Conservation (phyloP, 1,140 invertebrate genomes). For the Drosophila melanogaster region DNA sequence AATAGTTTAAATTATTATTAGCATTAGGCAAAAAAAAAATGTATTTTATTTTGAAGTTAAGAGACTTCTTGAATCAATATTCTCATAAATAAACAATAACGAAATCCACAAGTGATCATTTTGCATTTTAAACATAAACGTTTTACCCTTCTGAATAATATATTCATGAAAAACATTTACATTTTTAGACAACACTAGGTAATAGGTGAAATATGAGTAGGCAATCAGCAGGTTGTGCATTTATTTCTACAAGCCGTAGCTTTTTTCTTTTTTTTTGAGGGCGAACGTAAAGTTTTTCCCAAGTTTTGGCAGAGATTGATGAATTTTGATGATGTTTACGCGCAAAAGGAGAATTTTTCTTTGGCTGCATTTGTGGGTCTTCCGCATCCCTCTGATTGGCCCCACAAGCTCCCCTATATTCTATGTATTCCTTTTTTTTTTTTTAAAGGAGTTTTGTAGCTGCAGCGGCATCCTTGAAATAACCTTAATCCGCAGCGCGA, state of each 20-base stretch:
- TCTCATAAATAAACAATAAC: too few relatives aligned
- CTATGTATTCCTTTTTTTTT: background rate
- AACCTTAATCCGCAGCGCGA: constrained; percentile 81
- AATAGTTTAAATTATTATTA: background rate
- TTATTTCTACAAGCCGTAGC: background rate
- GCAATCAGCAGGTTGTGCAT: constrained; percentile 4
- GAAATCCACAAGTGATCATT: too few relatives aligned
- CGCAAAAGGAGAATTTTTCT: constrained; percentile 73
- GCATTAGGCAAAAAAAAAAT: too few relatives aligned
- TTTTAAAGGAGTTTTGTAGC: constrained; percentile 26
- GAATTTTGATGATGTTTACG: constrained; percentile 84
- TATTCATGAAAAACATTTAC: background rate
- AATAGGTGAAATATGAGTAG: background rate
- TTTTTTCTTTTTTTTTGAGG: background rate
- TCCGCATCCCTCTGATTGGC: background rate
- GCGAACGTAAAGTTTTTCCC: constrained; percentile 57
- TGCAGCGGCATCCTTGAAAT: constrained; percentile 78
- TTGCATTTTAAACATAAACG: background rate
- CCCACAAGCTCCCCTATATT: background rate
- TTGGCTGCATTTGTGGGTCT: constrained; percentile 52
- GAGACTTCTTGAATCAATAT: too few relatives aligned
- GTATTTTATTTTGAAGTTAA: background rate
- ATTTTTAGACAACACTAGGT: background rate
- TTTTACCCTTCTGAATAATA: too few relatives aligned
- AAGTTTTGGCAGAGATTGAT: constrained; percentile 84